Evolutionary conservation across 2,797 vertebrate genomes (phyloP).

Genomic region (Pachyuromys duprasi): DNA sequence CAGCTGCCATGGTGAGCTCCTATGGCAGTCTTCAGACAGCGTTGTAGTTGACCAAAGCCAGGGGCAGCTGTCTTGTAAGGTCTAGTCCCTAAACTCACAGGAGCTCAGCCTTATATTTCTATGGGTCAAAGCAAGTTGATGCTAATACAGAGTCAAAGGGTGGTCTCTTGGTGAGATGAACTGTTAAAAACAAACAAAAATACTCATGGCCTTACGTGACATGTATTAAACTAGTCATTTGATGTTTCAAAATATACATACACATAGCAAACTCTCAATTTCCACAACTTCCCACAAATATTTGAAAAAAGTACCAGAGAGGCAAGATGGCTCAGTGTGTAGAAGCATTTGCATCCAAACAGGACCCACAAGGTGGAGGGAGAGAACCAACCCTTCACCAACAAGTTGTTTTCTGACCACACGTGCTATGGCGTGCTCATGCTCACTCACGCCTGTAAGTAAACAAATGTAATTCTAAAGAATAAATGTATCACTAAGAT

Average conservation of each 20-base stretch:
- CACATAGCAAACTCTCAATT: neutral
- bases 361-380: neutral
- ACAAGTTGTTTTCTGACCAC: neutral
- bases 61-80: neutral
- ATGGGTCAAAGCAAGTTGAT: neutral
- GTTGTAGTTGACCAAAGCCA: neutral
- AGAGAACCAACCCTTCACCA: neutral
- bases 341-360: neutral
- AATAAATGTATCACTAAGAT: neutral
- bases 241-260: neutral
- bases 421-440: neutral
- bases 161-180: neutral
- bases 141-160: neutral
- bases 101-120: neutral
- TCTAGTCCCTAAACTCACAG: neutral
- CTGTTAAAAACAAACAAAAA: conserved; percentile 4
- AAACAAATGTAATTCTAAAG: neutral
- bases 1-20: too few relatives aligned
- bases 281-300: neutral
- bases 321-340: neutral
- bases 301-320: neutral
- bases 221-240: conserved; percentile 10
- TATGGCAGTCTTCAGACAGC: neutral
- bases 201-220: neutral
- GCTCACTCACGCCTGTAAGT: neutral